These are phyloP conservation scores for Parnassius apollo DNA, from an alignment of 2,888 invertebrate species.

Conservation along the genomic window DNA sequence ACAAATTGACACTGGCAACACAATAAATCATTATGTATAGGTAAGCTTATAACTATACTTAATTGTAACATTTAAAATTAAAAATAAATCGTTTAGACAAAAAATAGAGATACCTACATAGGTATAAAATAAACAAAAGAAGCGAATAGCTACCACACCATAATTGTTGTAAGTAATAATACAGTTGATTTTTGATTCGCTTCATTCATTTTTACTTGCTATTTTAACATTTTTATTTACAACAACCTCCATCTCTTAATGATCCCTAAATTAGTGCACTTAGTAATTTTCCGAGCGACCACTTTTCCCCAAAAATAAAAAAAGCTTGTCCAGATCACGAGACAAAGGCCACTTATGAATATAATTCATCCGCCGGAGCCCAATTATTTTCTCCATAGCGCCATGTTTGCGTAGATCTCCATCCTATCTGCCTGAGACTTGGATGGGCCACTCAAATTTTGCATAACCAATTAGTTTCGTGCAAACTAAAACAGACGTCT, in stretches of 20 bases:
- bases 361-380: constrained; percentile 40
- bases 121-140: no score
- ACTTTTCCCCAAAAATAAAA: constrained; percentile 19
- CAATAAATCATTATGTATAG: no score
- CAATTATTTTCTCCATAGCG: constrained; percentile 58
- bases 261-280: constrained; percentile 3
- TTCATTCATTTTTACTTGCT: no score
- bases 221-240: no score
- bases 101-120: no score
- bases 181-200: no score
- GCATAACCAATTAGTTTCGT: constrained; percentile 77
- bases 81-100: no score
- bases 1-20: no score
- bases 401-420: constrained; percentile 66
- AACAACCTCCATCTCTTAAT: neutral
- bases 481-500: constrained; percentile 66
- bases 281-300: constrained; percentile 16
- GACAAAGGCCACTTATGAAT: constrained; percentile 42
- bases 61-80: no score
- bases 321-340: constrained; percentile 25
- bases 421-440: constrained; percentile 62
- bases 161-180: no score
- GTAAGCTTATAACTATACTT: no score
- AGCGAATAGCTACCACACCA: no score
- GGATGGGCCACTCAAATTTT: constrained; percentile 72